A percentile compares a stretch with the other conserved stretches of the same genome.
These are phyloP conservation scores for Brachypteracias leptosomus DNA, from an alignment of 2,113 vertebrate genomes.

Conservation along the genomic window DNA sequence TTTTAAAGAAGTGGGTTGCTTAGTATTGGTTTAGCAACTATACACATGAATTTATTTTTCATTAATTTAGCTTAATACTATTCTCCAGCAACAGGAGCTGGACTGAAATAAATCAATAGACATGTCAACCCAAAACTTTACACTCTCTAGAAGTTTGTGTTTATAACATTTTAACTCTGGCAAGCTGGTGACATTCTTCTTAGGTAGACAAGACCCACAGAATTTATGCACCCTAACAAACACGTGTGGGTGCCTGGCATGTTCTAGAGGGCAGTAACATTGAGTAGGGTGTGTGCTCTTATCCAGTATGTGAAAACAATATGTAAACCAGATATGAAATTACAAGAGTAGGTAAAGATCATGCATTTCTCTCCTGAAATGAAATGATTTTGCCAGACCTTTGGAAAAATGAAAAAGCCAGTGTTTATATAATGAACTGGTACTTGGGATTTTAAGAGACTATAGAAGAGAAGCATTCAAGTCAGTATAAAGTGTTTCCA, in stretches of 20 bases:
- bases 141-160: neutral
- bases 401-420: neutral
- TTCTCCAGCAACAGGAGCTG: neutral
- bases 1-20: neutral
- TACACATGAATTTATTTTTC: neutral
- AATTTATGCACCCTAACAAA: neutral
- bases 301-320: neutral
- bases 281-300: no score
- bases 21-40: neutral
- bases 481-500: neutral
- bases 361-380: neutral
- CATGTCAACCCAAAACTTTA: neutral
- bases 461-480: neutral
- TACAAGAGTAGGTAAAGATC: neutral
- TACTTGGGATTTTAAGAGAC: neutral
- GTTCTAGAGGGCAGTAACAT: neutral
- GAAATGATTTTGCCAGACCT: neutral
- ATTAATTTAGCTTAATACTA: neutral
- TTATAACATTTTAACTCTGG: neutral
- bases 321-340: neutral
- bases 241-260: no score
- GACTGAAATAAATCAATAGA: neutral
- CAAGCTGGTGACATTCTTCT: neutral
- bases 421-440: neutral
- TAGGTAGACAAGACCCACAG: neutral